Evolutionary conservation across 2,888 invertebrate genomes (phyloP).

Genomic region (Helobdella robusta): DNA sequence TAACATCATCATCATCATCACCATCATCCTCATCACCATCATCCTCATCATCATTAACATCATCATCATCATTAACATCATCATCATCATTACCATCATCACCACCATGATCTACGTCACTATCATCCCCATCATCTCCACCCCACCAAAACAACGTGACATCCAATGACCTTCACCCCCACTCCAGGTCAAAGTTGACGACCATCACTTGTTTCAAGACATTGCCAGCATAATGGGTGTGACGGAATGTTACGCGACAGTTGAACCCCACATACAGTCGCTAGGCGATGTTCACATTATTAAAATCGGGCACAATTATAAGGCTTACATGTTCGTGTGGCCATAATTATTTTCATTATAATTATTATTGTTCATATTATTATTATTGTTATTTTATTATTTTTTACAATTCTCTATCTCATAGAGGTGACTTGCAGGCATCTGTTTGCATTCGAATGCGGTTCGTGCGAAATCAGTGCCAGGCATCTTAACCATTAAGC

Average conservation of each 20-base stretch:
- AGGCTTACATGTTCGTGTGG: slow-evolving; percentile 67
- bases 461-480: no score
- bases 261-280: slow-evolving; percentile 90
- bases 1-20: slow-evolving; percentile 17
- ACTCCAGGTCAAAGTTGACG: slow-evolving; percentile 65
- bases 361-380: neutral
- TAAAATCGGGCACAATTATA: slow-evolving; percentile 92
- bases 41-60: neutral
- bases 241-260: slow-evolving; percentile 79
- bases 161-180: slow-evolving; percentile 21
- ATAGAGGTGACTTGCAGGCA: neutral
- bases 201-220: slow-evolving; percentile 76
- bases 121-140: neutral
- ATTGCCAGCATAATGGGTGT: slow-evolving; percentile 89
- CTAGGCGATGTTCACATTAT: slow-evolving; percentile 96
- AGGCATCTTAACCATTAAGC: no score
- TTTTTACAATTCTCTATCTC: neutral
- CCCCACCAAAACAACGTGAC: no score
- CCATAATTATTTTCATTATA: no score
- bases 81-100: no score
- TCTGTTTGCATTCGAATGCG: no score
- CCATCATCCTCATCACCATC: neutral
- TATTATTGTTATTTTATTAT: neutral
- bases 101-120: no score
- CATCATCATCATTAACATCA: slow-evolving; percentile 5